Base-by-base conservation (phyloP, 2,888 invertebrate genomes). In the Melanostoma mellinum region DNA sequence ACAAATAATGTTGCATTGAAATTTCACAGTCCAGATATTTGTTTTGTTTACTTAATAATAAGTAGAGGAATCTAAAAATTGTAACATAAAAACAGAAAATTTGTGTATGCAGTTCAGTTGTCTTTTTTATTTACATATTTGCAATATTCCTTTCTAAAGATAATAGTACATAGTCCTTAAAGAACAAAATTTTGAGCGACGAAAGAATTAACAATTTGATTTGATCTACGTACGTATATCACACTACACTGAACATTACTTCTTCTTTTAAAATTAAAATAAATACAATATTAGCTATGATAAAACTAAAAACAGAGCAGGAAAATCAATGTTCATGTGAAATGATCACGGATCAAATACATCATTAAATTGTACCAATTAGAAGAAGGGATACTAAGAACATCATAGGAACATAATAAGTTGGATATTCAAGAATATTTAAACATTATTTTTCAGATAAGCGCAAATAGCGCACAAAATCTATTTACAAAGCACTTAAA, bases 211-310 rank as follows among this genome's bases (percentile, higher is more conserved):
- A 32, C 36, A 40, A 40, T 33, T 72, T 78, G 35, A 40, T 46
- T 44, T 48, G 8, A 60, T 35, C 42, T 10, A 42, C 32, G 5
- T 20, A 56, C 10, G 5, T 75, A 55, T 44, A 30, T 60, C 44
- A 50, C 67, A 72, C 72, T 72, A 68, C 6, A 65, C 10, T 46
- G 35, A 9, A 68, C 20, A 46, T 55, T 44, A 33, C 32, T 60
- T 10, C 35, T 42, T 60, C n/a, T n/a, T 72, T 56, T 74, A 75
- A 75, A 76, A 61, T 75, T 35, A 72, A 67, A 81, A 81, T 81
- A 81, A 81, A 81, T 75, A 75, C 48, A 71, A 74, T 72, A 78
- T 76, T 72, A 61, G 55, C 68, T 76, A 81, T 8, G 8, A 74
- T 55, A 69, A 68, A 61, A 48, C 55, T 68, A 79, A 67, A 53